Evolutionary conservation across 2,888 invertebrate species (phyloP), one percentile per base, ranked within the genome.

Genomic region (Campaea margaritaria): DNA sequence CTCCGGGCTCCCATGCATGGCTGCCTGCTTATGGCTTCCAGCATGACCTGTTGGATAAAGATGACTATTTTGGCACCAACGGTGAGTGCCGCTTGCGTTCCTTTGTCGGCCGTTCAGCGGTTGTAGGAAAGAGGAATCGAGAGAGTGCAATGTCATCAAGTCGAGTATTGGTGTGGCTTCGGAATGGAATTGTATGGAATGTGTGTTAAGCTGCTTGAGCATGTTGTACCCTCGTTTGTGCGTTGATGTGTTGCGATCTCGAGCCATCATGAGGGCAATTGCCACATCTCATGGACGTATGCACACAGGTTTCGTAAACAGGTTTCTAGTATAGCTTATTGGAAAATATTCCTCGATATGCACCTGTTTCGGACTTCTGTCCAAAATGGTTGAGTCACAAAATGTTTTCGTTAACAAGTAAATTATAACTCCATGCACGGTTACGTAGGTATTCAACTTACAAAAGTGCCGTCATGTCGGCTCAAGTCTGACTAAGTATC

Each of bases 1-100:
- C 94, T 72, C 94, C 94, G 75, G 95, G 95, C 74, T 94, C 95
- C 79, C 95, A 95, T 92, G 95, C 96, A 78, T 96, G 96, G 96
- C 93, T 96, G 87, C 96, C 96, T 73, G 96, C 96, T 75, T 96
- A 96, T 82, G 96, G 96, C 74, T 96, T 95, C 91, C 95, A 95
- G 89, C 94, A 94, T 83, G 95, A 95, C 62, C 90, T 94, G 77
- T 83, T 91, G 82, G 93, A 94, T 75, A 93, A 94, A 85, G 95
- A 95, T 80, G 95, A 95, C 84, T 94, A 93, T 87, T 90, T 94
- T 78, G 93, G 93, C 80, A 93, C 94, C 86, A 94, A 93, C 83
- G 94, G 94, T 94, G 92, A 93, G 91, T 93, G 82, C 78, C 75
- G 68, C 68, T 73, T 62, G 61, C 56, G 59, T 48, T 67, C 61